These are phyloP conservation scores for Boloria euphrosyne DNA, from an alignment of 2,888 invertebrate genomes.

Conservation along the genomic window DNA sequence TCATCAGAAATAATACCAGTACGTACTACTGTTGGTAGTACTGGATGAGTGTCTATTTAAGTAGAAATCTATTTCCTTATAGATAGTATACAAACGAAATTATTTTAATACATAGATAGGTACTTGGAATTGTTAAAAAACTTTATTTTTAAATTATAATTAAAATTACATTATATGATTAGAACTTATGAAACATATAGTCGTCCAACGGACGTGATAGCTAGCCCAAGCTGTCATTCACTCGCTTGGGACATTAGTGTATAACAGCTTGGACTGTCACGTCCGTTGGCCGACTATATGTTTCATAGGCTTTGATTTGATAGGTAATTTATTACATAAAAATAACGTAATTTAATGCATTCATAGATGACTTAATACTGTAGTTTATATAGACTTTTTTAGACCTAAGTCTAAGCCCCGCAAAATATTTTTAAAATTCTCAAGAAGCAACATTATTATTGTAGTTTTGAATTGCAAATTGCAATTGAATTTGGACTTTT, in stretches of 20 bases:
- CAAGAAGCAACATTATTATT: too few species aligned
- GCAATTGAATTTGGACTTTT: too few species aligned
- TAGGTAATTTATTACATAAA: too few species aligned
- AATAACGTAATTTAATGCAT: not conserved
- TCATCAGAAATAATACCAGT: not conserved
- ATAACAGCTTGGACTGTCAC: too few species aligned
- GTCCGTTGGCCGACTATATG: too few species aligned
- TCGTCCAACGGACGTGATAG: too few species aligned
- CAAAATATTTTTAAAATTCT: not conserved
- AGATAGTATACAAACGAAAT: slow-evolving; percentile 7
- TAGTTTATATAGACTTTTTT: not conserved
- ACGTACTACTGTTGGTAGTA: not conserved
- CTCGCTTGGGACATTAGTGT: too few species aligned
- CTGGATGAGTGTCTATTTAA: slow-evolving; percentile 1
- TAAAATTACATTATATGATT: not conserved
- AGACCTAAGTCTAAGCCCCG: not conserved
- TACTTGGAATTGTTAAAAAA: slow-evolving; percentile 6
- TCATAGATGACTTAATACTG: not conserved
- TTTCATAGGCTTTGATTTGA: too few species aligned
- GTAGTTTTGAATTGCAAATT: too few species aligned
- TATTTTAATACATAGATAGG: too few species aligned
- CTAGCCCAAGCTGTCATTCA: too few species aligned
- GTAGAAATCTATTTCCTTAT: slow-evolving; percentile 9
- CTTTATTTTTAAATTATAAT: not conserved
- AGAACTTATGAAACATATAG: too few species aligned